These are phyloP conservation scores for Sakesphorus luctuosus DNA, from an alignment of 2,113 vertebrate genomes.

Conservation along the genomic window DNA sequence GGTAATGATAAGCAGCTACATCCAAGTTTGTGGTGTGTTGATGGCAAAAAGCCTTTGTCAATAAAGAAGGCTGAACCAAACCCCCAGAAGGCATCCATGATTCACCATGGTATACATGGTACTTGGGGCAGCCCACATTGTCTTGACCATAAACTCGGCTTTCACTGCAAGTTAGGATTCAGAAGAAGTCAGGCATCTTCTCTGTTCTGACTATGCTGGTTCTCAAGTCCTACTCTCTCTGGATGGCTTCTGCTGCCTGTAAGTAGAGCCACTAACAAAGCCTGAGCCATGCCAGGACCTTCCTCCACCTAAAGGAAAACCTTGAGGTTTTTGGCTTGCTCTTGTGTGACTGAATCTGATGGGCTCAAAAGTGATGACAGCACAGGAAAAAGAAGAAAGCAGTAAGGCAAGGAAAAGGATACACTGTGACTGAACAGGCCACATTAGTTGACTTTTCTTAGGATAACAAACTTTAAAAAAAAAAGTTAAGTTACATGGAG, in stretches of 20 bases:
- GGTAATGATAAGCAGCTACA: rapidly evolving
- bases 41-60: neutral
- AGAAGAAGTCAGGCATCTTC: neutral
- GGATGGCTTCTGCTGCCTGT: neutral
- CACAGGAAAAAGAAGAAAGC: neutral
- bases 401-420: neutral
- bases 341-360: neutral
- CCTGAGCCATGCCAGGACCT: neutral
- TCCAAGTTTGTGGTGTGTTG: neutral
- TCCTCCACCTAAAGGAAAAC: neutral
- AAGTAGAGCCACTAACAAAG: neutral
- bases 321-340: neutral
- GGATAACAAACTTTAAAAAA: neutral
- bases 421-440: neutral
- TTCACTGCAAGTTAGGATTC: neutral
- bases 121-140: rapidly evolving
- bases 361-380: neutral
- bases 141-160: neutral
- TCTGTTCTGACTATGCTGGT: neutral
- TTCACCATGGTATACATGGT: rapidly evolving
- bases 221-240: neutral
- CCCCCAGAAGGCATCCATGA: neutral
- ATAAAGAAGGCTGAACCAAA: neutral
- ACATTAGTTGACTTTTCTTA: neutral
- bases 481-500: neutral